phyloP scores from a whole-genome alignment of 2,888 invertebrate species.

The Odontothrips loti region DNA sequence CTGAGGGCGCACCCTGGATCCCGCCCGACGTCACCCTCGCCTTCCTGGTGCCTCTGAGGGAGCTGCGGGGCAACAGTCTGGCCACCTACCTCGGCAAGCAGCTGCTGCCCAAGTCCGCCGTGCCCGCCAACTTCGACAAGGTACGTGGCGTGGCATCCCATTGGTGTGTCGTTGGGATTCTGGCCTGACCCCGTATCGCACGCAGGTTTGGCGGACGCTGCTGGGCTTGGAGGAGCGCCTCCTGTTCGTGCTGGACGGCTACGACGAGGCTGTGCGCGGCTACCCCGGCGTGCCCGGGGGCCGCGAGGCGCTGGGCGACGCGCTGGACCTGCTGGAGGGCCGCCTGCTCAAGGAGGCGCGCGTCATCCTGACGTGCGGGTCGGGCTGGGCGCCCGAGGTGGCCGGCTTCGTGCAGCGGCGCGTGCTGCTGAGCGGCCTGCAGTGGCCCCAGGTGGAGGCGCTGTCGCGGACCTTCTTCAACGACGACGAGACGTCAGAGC shows the following conservation, averaged over 20 bases:
- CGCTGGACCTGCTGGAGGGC: slow-evolving; percentile 52
- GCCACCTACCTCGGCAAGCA: slow-evolving; percentile 45
- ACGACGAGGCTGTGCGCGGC: slow-evolving; percentile 49
- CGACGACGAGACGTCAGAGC: slow-evolving; percentile 37
- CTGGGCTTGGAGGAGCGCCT: slow-evolving; percentile 50
- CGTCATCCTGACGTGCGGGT: slow-evolving; percentile 52
- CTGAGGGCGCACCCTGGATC: slow-evolving; percentile 48
- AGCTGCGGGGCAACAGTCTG: slow-evolving; percentile 49
- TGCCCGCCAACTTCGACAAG: slow-evolving; percentile 34
- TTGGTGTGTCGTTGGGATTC: too few species aligned
- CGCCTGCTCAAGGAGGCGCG: slow-evolving; percentile 53
- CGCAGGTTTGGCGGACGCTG: slow-evolving; percentile 49
- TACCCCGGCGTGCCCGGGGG: slow-evolving; percentile 45
- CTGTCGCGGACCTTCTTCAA: slow-evolving; percentile 50
- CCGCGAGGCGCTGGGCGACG: slow-evolving; percentile 49
- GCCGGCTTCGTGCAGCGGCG: slow-evolving; percentile 51
- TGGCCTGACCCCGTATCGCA: too few species aligned
- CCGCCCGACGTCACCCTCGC: slow-evolving; percentile 51
- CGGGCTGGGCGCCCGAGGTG: slow-evolving; percentile 46
- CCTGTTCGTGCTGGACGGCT: slow-evolving; percentile 53
- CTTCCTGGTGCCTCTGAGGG: slow-evolving; percentile 52
- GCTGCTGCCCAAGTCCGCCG: slow-evolving; percentile 48
- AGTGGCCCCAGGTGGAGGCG: slow-evolving; percentile 51
- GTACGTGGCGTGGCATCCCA: neutral
- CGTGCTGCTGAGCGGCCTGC: slow-evolving; percentile 50